Base-by-base conservation (phyloP, 2,888 invertebrate genomes). In the Pollenia amentaria region DNA sequence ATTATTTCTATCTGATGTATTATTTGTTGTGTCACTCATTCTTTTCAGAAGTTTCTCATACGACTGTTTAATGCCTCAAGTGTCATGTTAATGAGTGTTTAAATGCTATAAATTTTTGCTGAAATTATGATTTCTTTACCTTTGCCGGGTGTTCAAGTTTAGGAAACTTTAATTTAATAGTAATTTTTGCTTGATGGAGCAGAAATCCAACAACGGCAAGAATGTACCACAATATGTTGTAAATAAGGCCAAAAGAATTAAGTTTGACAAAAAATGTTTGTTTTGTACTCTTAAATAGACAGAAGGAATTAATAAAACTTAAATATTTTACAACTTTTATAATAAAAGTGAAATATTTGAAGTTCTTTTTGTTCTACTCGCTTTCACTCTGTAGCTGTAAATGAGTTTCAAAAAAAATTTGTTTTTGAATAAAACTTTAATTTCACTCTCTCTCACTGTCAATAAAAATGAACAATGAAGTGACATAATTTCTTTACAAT, bases 1-100 rank as follows among this genome's bases (percentile, higher is more conserved):
- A 38, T 57, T 64, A 21, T 64, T 64, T 44, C 1, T 64, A 64
- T 18, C 62, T 62, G 40, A 62, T 70, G 51, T 70, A 14, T 70
- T 53, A 73, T 73, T 73, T 42, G 57, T 57, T 73, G 16, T 73
- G 72, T 73, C 72, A 73, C 72, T 73, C 57, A 73, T 42, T 73
- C 46, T 55, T 10, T 70, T 51, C 40, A 40, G 62, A 40, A 62
- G 46, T 46, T 21, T 11, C 53, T 21, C 60, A 60, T 60, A 29
- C 46, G 21, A 46, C 21, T 55, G 21, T 60, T 73, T 60, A 57
- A 73, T 73, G 57, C 72, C 72, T 73, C 57, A 29, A 73, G 72
- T 46, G 57, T 73, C 57, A 73, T 67, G 65, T 67, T 48, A 67
- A 67, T 67, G 65, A 60, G 57, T 60, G 72, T 29, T 73, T 60